A percentile compares a stretch with the other conserved stretches of the same genome.
phyloP scores from a whole-genome alignment of 2,888 invertebrate genomes.

The Drosophila diplacantha region DNA sequence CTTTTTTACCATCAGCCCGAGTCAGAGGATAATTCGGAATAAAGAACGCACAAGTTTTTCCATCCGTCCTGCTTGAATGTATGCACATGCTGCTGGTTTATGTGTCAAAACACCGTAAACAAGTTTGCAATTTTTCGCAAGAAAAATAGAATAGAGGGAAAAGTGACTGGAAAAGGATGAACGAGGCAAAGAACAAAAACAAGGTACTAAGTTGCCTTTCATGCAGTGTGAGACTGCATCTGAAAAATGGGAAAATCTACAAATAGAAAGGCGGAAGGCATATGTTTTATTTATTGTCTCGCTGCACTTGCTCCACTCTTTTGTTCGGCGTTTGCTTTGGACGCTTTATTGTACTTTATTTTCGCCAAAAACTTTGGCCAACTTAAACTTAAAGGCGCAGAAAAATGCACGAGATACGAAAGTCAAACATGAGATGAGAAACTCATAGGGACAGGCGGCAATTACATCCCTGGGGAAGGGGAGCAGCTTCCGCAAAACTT shows the following conservation, averaged over 20 bases:
- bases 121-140: conserved; percentile 52
- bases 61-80: conserved; percentile 7
- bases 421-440: conserved; percentile 13
- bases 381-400: conserved; percentile 24
- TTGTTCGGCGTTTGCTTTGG: conserved; percentile 18
- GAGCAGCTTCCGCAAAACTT: conserved; percentile 14
- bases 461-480: conserved; percentile 10
- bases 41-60: conserved; percentile 16
- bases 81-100: conserved; percentile 24
- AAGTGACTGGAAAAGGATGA: conserved; percentile 12
- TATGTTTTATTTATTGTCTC: conserved; percentile 50
- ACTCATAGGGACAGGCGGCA: conserved; percentile 30
- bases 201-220: conserved; percentile 22
- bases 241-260: background rate
- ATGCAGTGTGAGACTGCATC: conserved; percentile 11
- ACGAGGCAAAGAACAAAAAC: conserved; percentile 11
- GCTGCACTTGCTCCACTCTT: conserved; percentile 15
- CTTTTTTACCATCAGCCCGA: conserved; percentile 3
- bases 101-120: conserved; percentile 51
- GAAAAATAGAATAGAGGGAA: conserved; percentile 9
- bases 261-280: conserved; percentile 24
- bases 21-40: conserved; percentile 23
- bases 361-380: conserved; percentile 17
- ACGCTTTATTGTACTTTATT: conserved; percentile 44
- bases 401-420: conserved; percentile 11